Evolutionary conservation across 2,113 vertebrate genomes (phyloP), one percentile per base, ranked within the genome.

Genomic region (Chrysochloris asiatica): DNA sequence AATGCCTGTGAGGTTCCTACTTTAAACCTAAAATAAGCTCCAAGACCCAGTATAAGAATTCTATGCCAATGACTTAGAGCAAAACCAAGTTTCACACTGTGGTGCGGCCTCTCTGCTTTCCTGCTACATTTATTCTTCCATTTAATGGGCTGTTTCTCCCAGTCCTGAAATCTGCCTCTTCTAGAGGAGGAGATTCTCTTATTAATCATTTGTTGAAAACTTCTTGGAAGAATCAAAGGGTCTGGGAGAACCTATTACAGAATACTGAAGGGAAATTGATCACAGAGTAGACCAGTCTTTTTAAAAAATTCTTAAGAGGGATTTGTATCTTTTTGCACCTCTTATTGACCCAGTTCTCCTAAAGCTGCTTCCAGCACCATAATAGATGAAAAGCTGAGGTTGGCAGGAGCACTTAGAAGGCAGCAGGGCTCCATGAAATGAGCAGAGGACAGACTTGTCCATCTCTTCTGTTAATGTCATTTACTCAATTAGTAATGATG

Each of bases 401-500:
- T 96, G 93, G 77, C 94, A 93, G 45, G 65, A 67, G 65, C 26
- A 48, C 50, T 81, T 81, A 28, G 50, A 83, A 50, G 88, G 33
- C 77, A 90, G 77, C 52, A 80, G 88, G 76, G 83, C 33, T 93
- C 89, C 83, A 22, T 77, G 61, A 86, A 96, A 95, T 90, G 80
- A 95, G 61, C 43, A 28, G 85, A 94, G 83, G 83, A 71, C 83
- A 79, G 83, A 6, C 73, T 95, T 96, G 92, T 95, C 86, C 83
- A 81, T 92, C 86, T 89, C 88, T 92, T 90, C 92, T 87, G 72
- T 78, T 78, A 84, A 88, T 92, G 80, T 89, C 83, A 93, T 86
- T 95, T 86, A 78, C 48, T 94, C 90, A 93, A 76, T 96, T 92
- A 96, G 67, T 59, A 81, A 92, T 87, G 95, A 96, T 72, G 52